phyloP scores from a whole-genome alignment of 2,888 invertebrate genomes.

The Hyposoter didymator region DNA sequence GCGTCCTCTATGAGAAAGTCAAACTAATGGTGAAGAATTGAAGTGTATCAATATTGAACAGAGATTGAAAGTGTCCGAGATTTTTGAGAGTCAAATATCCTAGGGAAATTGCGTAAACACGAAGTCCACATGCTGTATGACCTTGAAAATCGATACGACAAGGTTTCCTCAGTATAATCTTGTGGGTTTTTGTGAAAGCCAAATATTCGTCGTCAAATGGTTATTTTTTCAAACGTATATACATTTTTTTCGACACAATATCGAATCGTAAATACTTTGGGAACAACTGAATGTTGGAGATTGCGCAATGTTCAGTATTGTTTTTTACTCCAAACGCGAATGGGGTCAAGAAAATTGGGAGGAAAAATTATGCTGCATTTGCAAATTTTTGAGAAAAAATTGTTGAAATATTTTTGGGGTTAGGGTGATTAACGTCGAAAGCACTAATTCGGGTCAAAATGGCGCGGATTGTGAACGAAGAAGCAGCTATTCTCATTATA shows the following conservation, averaged over 20 bases:
- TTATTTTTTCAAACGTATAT: not conserved
- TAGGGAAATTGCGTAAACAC: not conserved
- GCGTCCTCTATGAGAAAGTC: not conserved
- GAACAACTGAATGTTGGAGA: not conserved
- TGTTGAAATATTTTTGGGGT: not conserved
- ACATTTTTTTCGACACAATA: not conserved
- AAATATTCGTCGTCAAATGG: not conserved
- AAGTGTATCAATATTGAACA: conserved; percentile 8
- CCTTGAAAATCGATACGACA: not conserved
- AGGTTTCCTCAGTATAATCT: not conserved
- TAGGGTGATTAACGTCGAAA: too few species aligned
- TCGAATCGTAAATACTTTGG: not conserved
- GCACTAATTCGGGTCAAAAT: too few species aligned
- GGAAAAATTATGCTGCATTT: not conserved
- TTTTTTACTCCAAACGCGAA: not conserved
- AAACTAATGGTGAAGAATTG: not conserved
- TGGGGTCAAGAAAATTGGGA: not conserved
- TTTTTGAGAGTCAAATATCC: not conserved
- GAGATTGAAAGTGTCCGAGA: conserved; percentile 6
- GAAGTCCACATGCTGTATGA: not conserved
- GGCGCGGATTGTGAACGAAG: too few species aligned
- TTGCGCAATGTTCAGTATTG: not conserved
- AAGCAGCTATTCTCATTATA: not conserved
- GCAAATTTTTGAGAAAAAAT: not conserved
- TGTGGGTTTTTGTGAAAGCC: not conserved